phyloP scores from a whole-genome alignment of 2,888 invertebrate genomes.

The Brachypalpus laphriformis region DNA sequence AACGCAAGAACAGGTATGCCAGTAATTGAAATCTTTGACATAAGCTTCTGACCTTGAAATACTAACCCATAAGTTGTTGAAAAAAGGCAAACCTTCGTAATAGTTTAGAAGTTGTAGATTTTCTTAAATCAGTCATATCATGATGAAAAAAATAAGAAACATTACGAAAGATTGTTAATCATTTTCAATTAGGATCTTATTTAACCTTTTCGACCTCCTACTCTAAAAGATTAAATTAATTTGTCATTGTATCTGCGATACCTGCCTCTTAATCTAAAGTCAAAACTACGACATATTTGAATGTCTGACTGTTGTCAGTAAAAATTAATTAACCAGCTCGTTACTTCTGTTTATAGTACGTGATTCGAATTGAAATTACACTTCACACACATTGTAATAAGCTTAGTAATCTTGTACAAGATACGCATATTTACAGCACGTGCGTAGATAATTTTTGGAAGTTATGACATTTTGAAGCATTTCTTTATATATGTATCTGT shows the following conservation, averaged over 20 bases:
- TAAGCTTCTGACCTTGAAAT: no score
- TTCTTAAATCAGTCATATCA: no score
- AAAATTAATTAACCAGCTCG: conserved; percentile 10
- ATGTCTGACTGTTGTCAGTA: conserved; percentile 6
- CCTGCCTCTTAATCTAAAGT: neutral
- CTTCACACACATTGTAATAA: neutral
- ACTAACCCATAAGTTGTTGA: no score
- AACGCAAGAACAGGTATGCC: no score
- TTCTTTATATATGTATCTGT: neutral
- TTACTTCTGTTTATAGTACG: conserved; percentile 2
- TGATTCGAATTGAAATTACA: neutral
- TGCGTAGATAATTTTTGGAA: neutral
- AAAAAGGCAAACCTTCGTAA: no score
- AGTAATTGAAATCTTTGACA: no score
- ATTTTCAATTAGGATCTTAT: neutral
- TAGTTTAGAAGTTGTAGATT: no score
- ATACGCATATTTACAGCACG: conserved; percentile 1
- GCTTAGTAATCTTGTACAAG: neutral
- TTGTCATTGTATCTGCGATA: neutral
- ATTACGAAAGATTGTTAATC: no score
- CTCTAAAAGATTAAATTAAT: neutral
- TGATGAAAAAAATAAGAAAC: no score
- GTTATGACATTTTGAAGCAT: conserved; percentile 2
- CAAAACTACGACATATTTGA: neutral
- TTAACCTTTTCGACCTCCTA: neutral